Base-by-base conservation (phyloP, 2,113 vertebrate species). In the Oxygymnocypris stewartii region DNA sequence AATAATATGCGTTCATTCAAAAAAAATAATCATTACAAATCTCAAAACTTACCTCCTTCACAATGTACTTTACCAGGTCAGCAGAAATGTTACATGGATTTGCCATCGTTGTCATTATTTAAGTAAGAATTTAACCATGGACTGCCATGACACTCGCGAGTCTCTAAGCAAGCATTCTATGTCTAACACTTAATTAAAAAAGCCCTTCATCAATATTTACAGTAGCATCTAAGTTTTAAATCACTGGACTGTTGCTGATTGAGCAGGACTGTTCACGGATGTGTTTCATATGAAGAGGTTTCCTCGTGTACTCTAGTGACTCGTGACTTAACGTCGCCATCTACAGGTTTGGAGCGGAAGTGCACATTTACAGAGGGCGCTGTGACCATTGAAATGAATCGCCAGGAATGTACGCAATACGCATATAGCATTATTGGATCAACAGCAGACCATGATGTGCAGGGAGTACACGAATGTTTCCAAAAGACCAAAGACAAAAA, bases 11-110 rank as follows among this genome's bases (percentile, higher is more conserved):
- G 23, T 44, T 28, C 1, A 44, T 75, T 28, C 2, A 78, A 59
- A 47, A 51, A 57, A 2, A 31, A 1, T 31, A 31, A 31, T 31
- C 35, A 40, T 40, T 13, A 3, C 18, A 23, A 28, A 79, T 23
- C 7, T 23, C 16, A 84, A 63, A 35, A 14, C 87, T 80, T 80
- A 92, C 91, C 11, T 91, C 90, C 3, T 25, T 87, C 23, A 95
- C 44, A 13, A 92, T 78, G 90, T 90, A 93, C 84, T 84, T 86
- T 89, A 91, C 88, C 87, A 95, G 40, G 0, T 94, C 91, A 74
- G 92, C 93, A 69, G 87, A 74, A 87, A 92, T 87, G 90, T 79
- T 88, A 79, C 88, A 49, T 2, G 91, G 88, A 3, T 79, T 89
- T 65, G 92, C 92, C 93, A 94, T 94, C 31, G 13, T 18, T 65